Percentiles rank a stretch among this genome's conserved stretches.
Conservation (phyloP, 2,888 invertebrate genomes). For the Orgyia antiqua region DNA sequence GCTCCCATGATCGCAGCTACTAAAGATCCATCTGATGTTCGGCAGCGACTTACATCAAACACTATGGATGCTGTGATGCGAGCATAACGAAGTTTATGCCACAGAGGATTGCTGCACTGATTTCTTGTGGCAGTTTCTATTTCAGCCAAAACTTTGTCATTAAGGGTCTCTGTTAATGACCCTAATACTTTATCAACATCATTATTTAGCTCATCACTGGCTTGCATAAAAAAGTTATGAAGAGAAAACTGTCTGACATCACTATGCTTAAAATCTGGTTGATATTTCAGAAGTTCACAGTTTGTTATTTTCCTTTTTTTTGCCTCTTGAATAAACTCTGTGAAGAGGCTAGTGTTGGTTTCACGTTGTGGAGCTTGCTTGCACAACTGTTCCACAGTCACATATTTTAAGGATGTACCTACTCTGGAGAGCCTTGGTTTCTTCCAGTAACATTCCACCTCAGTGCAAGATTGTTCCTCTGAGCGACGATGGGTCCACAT, state of each 20-base stretch:
- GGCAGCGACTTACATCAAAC: not conserved
- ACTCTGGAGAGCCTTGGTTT: slow-evolving; percentile 1
- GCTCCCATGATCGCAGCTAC: not conserved
- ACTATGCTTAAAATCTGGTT: not conserved
- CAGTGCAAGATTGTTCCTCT: slow-evolving; percentile 1
- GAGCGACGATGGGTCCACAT: slow-evolving; percentile 1
- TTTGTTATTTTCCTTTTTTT: not conserved
- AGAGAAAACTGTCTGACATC: not conserved
- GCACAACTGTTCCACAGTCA: not conserved
- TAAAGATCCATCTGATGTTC: not conserved
- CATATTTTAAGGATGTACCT: slow-evolving; percentile 1
- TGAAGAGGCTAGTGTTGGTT: not conserved
- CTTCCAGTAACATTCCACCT: slow-evolving; percentile 1
- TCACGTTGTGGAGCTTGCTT: not conserved
- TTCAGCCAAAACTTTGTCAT: not conserved
- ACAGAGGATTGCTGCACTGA: not conserved
- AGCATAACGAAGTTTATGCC: not conserved
- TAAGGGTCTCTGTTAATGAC: not conserved
- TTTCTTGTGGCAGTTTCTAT: not conserved
- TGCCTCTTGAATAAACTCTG: not conserved
- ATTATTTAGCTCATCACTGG: not conserved
- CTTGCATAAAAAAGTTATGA: not conserved
- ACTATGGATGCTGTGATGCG: not conserved
- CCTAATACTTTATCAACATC: not conserved
- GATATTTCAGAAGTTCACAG: not conserved